Evolutionary conservation across 2,888 invertebrate genomes (phyloP), one percentile per base, ranked within the genome.

Genomic region (Patella ulyssiponensis): DNA sequence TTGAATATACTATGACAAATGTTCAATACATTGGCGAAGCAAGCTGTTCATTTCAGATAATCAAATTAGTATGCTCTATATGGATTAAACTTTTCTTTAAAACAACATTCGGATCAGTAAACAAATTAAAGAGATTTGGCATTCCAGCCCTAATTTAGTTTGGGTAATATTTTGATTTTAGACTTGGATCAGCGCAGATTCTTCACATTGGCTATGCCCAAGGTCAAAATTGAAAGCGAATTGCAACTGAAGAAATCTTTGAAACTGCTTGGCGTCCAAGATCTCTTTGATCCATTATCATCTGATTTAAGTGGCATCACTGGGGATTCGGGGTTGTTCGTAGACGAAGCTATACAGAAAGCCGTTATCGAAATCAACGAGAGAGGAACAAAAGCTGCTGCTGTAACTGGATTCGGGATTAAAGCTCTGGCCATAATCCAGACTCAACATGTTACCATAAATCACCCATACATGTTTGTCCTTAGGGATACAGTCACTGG

Each of bases 361-460:
- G 87, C 89, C 20, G 85, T 87, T 69, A 79, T 88, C n/a, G 86
- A 88, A 17, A 86, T 88, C 20, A 85, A 85, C 71, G 88, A 88
- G 78, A 80, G 84, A 33, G 88, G 88, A 0, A 82, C 84, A 9
- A 86, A 85, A 72, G 87, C 88, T 0, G 85, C 88, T 12, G 87
- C 85, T 1, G 84, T 86, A 14, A 87, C 80, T 17, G 82, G 77
- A 17, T 73, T 78, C 44, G 52, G 80, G 9, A 69, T 83, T 33
- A 53, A 76, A 76, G 12, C 71, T 54, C 17, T 76, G 71, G 7
- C 71, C 23, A 70, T 83, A 73, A 0, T 78, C 77, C 20, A 64
- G 20, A 20, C 64, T 3, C 64, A 64, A 64, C 23, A 64, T 14
- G 20, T 64, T 20, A 64, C 64, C 14, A 14, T 64, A 15, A 23